Evolutionary conservation across 2,888 invertebrate species (phyloP).

Genomic region (Bedellia somnulentella): DNA sequence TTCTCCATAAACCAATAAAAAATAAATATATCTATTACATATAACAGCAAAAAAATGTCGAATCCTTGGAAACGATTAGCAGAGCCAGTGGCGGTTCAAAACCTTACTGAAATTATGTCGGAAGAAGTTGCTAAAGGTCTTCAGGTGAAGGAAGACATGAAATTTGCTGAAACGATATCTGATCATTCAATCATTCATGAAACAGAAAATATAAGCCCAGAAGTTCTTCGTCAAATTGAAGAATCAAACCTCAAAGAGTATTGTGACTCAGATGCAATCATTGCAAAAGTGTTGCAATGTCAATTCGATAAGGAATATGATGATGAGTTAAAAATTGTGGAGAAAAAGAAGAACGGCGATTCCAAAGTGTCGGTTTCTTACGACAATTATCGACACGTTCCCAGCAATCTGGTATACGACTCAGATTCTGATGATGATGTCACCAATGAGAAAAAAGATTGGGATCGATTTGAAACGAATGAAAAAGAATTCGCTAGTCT

Average conservation of each 20-base stretch:
- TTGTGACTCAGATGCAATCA: constrained; percentile 69
- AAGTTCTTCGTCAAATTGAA: constrained; percentile 30
- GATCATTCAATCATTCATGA: constrained; percentile 21
- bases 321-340: constrained; percentile 72
- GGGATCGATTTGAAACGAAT: constrained; percentile 77
- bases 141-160: constrained; percentile 69
- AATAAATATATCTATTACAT: too few species aligned
- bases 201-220: constrained; percentile 27
- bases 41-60: constrained; percentile 41
- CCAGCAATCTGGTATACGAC: constrained; percentile 58
- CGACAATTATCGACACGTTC: constrained; percentile 67
- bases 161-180: constrained; percentile 44
- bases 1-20: too few species aligned
- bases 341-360: constrained; percentile 77
- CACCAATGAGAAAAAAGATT: constrained; percentile 61
- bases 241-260: constrained; percentile 41
- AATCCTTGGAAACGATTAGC: constrained; percentile 71
- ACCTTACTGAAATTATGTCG: constrained; percentile 87
- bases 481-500: constrained; percentile 70
- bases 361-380: constrained; percentile 72
- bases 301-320: constrained; percentile 90
- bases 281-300: constrained; percentile 87
- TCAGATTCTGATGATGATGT: constrained; percentile 49
- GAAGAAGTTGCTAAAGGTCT: constrained; percentile 82
- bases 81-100: constrained; percentile 57